Evolutionary conservation across 30 jellyfish, hydroid and myxozoan species (phyloP), one percentile per base, ranked within the genome.

Genomic region (Turritopsis rubra): DNA sequence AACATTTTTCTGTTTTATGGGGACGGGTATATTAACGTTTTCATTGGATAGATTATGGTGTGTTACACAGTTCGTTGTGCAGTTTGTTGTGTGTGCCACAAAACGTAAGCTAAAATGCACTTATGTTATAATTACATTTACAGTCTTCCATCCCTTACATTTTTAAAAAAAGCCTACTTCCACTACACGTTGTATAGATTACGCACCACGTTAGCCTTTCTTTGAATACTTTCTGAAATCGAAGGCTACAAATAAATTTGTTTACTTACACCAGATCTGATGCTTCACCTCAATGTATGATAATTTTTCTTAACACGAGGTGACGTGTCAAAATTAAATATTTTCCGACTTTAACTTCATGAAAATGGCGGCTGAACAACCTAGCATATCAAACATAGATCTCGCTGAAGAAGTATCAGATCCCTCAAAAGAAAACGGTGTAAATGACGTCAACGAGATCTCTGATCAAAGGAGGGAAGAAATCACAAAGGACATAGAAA

Each of bases 381-480:
- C 21, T 16, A 41, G 24, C 21, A 70, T 80, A 23, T 53, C 78
- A 3, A 80, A 53, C 87, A 70, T 80, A 31, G 87, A 80, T 26
- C 77, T 80, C 28, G 87, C 81, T 80, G 87, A 80, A 80, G 53
- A 53, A 16, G 28, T 1, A 80, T 24, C 23, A n/a, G 87, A 80
- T 24, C 77, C 77, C 30, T 68, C 77, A 7, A 41, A 41, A 41
- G 9, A 41, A 41, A 41, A 41, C 13, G 60, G 5, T 41, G 82
- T 74, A 20, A 80, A 52, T 80, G 87, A 52, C 20, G 65, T 80
- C 65, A 31, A 65, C 16, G 81, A 53, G 65, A 21, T 80, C 29
- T 53, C 87, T 31, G 87, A 80, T 26, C 84, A 80, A 70, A 80
- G 87, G 29, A 80, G 84, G 65, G 82, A 52, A 52, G 87, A 80